phyloP scores from a whole-genome alignment of 2,888 invertebrate species.

The Prosapia bicincta region DNA sequence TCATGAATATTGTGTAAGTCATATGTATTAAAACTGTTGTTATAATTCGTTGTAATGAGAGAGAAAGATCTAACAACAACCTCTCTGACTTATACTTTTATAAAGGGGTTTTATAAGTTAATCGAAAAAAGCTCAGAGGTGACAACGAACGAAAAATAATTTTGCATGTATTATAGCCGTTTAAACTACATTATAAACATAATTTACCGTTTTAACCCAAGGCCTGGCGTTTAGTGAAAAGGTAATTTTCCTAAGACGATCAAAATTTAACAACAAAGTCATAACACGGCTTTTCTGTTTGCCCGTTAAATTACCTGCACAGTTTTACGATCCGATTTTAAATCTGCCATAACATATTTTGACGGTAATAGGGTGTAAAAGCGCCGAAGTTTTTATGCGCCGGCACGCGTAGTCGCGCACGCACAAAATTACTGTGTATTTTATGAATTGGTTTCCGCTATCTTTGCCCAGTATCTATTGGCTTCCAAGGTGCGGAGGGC shows the following conservation, averaged over 20 bases:
- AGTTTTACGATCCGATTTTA: constrained; percentile 15
- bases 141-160: too few species aligned
- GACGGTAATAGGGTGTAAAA: constrained; percentile 18
- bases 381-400: constrained; percentile 12
- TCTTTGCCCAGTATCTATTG: constrained; percentile 17
- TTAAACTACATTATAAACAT: too few species aligned
- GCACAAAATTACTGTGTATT: constrained; percentile 10
- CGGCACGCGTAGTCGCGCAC: background rate
- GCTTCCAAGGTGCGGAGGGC: background rate
- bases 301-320: constrained; percentile 15
- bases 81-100: too few species aligned
- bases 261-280: background rate
- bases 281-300: constrained; percentile 6
- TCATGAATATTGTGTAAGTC: too few species aligned
- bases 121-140: too few species aligned
- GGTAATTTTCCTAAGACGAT: background rate
- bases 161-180: too few species aligned
- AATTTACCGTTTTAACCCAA: too few species aligned
- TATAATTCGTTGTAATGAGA: too few species aligned
- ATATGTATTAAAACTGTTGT: too few species aligned
- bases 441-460: constrained; percentile 24
- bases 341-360: constrained; percentile 23
- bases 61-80: too few species aligned
- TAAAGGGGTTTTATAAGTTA: too few species aligned
- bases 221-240: background rate